These are phyloP conservation scores for Sorex araneus DNA, from an alignment of 2,113 vertebrate species.

Conservation along the genomic window DNA sequence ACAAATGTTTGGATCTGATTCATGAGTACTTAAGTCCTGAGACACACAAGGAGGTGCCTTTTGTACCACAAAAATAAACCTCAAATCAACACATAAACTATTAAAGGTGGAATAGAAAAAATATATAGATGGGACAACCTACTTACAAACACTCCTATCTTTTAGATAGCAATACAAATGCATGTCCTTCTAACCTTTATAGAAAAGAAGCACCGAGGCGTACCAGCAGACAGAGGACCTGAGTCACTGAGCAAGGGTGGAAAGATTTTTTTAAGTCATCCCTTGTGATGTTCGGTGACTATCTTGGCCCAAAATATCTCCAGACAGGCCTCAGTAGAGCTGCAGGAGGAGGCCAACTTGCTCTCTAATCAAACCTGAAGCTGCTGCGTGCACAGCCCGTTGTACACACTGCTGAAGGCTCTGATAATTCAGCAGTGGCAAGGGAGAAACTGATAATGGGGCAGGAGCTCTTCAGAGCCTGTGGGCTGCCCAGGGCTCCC, in stretches of 20 bases:
- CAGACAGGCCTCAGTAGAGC: background rate
- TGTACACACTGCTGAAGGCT: slow-evolving; percentile 10
- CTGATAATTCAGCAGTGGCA: slow-evolving; percentile 39
- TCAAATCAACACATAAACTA: slow-evolving; percentile 8
- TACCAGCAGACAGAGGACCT: background rate
- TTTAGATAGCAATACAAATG: slow-evolving; percentile 4
- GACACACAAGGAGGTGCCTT: background rate
- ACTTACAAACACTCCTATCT: background rate
- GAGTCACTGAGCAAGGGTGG: background rate
- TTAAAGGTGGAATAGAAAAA: background rate
- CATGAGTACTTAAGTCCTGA: slow-evolving; percentile 42
- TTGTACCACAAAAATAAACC: slow-evolving; percentile 5
- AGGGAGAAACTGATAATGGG: slow-evolving; percentile 33
- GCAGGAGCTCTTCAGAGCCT: background rate
- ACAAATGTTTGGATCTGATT: slow-evolving; percentile 4
- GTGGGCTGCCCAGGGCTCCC: slow-evolving; percentile 20
- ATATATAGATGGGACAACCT: background rate
- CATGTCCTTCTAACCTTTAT: slow-evolving; percentile 10
- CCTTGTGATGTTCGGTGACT: rapidly evolving
- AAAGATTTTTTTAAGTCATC: background rate
- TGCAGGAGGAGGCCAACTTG: background rate
- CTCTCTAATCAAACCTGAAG: background rate
- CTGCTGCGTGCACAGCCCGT: background rate
- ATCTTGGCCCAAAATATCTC: background rate
- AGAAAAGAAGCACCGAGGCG: background rate